These are phyloP conservation scores for Silurus aristotelis DNA, from an alignment of 2,797 vertebrate species.

Conservation along the genomic window DNA sequence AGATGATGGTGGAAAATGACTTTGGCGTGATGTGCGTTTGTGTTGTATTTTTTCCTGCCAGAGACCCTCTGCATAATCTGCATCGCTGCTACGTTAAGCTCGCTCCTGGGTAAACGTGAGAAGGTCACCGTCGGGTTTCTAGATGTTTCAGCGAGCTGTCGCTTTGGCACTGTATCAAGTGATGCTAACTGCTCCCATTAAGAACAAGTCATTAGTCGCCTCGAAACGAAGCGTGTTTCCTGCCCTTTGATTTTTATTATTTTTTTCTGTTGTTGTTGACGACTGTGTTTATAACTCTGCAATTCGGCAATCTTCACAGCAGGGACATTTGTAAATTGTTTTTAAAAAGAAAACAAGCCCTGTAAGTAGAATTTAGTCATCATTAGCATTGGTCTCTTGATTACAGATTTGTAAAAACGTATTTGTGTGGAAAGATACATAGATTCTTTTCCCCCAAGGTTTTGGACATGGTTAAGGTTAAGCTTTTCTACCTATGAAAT, in stretches of 20 bases:
- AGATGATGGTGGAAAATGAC: slow-evolving; percentile 61
- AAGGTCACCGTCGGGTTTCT: slow-evolving; percentile 43
- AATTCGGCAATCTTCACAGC: slow-evolving; percentile 33
- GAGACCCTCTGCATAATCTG: slow-evolving; percentile 54
- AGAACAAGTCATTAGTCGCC: slow-evolving; percentile 68
- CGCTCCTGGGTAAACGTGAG: slow-evolving; percentile 34
- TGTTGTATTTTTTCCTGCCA: slow-evolving; percentile 66
- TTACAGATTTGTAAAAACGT: background rate
- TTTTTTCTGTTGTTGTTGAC: background rate
- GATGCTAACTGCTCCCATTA: slow-evolving; percentile 69
- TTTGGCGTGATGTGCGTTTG: slow-evolving; percentile 65
- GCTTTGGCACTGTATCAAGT: slow-evolving; percentile 65
- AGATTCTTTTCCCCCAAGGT: background rate
- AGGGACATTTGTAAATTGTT: slow-evolving; percentile 7
- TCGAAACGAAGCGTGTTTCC: slow-evolving; percentile 66
- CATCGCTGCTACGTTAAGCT: slow-evolving; percentile 39
- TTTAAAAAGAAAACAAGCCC: slow-evolving; percentile 10
- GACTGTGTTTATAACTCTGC: slow-evolving; percentile 5
- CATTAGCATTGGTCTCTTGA: slow-evolving; percentile 5
- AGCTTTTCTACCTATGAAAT: background rate
- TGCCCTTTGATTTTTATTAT: slow-evolving; percentile 56
- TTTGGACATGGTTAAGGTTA: background rate
- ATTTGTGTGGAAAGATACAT: background rate
- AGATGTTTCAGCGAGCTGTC: slow-evolving; percentile 63
- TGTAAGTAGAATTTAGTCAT: background rate